These are phyloP conservation scores for Drosophila anceps DNA, from an alignment of 2,888 invertebrate species.

Conservation along the genomic window DNA sequence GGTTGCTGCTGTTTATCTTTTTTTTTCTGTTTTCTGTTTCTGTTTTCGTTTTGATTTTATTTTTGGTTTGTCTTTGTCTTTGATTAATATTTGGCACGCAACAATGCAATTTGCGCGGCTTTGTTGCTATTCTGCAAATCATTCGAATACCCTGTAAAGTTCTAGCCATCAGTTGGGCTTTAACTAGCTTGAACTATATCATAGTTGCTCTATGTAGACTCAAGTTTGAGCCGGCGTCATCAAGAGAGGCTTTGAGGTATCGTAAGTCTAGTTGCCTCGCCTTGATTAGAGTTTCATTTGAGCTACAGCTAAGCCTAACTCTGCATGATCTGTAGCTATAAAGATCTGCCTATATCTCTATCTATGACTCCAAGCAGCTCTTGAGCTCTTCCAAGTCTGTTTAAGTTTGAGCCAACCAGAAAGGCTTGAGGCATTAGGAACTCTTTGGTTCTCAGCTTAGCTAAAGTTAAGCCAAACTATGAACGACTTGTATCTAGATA, in stretches of 20 bases:
- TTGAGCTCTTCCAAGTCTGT: not conserved
- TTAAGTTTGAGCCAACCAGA: not conserved
- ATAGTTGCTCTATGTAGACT: too few species aligned
- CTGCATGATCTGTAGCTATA: too few species aligned
- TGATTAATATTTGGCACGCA: conserved; percentile 78
- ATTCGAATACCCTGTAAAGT: not conserved
- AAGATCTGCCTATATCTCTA: not conserved
- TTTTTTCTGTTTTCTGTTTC: not conserved
- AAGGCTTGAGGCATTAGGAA: not conserved
- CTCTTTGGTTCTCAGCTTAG: not conserved
- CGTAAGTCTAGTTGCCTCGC: too few species aligned
- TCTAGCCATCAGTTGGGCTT: too few species aligned
- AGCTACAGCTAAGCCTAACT: too few species aligned
- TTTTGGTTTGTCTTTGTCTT: conserved; percentile 37
- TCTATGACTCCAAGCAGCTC: not conserved
- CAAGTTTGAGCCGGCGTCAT: too few species aligned
- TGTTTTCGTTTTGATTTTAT: conserved; percentile 29
- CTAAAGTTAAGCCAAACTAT: not conserved
- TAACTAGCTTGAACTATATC: too few species aligned
- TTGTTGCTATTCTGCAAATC: conserved; percentile 8
- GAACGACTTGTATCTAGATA: too few species aligned
- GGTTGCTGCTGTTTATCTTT: conserved; percentile 33
- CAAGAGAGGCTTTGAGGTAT: too few species aligned
- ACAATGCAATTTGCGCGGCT: conserved; percentile 69
- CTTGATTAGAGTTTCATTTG: too few species aligned